Evolutionary conservation across 2,888 invertebrate genomes (phyloP), one percentile per base, ranked within the genome.

Genomic region (Autographa gamma): DNA sequence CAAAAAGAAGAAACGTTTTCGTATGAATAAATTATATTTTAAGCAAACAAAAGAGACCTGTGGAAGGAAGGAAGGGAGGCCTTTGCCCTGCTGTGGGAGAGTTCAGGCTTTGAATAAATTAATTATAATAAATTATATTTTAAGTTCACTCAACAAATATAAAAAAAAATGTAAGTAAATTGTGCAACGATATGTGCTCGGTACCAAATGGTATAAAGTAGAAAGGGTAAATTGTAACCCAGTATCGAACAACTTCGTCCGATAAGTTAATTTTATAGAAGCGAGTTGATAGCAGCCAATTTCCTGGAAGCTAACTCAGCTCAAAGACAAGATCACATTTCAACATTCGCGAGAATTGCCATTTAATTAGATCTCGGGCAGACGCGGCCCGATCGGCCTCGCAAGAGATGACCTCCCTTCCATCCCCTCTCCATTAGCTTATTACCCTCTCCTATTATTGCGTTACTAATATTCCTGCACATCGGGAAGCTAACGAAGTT

Each of bases 381-480:
- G 86, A 73, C 76, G 69, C 66, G 68, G 80, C 86, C 77, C 90
- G 90, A 90, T 90, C 88, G 90, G 81, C 83, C 89, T 86, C 25
- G 63, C 67, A 74, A 78, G 80, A 76, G 91, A 92, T 95, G 95
- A 94, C 95, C 94, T 90, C 86, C 84, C 83, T 84, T 81, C 90
- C 95, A 94, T 90, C 86, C 84, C 83, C 85, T 81, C 90, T 92
- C 94, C 92, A 95, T 95, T 95, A 95, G 85, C 91, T 92, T 91
- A 93, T 94, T 95, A 95, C 92, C 87, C 90, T 85, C 86, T 87
- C 89, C 91, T 85, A 93, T 95, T 94, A 95, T 93, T 93, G 87
- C 92, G 94, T 94, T 93, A 94, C 93, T 94, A 94, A 95, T 95
- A 94, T 95, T 92, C 93, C 93, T 93, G 93, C 90, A 91, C 91